These are phyloP conservation scores for Melieria picta DNA, from an alignment of 2,888 invertebrate species.

Conservation along the genomic window DNA sequence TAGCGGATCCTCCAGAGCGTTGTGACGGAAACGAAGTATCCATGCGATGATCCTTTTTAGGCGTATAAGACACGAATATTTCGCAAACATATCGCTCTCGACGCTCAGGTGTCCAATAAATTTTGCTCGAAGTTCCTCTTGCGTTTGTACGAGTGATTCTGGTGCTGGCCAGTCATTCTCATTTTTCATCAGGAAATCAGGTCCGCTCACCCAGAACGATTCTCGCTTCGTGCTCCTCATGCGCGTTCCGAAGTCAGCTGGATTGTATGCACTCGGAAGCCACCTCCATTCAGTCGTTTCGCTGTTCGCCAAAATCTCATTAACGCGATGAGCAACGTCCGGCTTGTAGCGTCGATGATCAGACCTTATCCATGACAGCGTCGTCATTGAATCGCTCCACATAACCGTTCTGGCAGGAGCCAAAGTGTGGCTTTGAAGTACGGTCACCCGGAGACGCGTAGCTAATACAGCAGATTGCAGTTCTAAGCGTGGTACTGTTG, in stretches of 20 bases:
- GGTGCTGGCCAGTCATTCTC: slow-evolving; percentile 13
- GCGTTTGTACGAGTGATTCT: slow-evolving; percentile 24
- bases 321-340: slow-evolving; percentile 41
- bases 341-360: slow-evolving; percentile 36
- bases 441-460: slow-evolving; percentile 13
- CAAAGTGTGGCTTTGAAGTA: slow-evolving; percentile 18
- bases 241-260: slow-evolving; percentile 30
- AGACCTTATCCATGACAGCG: slow-evolving; percentile 29
- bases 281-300: slow-evolving; percentile 13
- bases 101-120: neutral
- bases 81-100: slow-evolving; percentile 22
- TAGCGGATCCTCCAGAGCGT: neutral
- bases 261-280: slow-evolving; percentile 20
- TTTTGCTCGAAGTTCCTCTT: neutral
- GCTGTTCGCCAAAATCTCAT: slow-evolving; percentile 12
- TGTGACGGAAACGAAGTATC: slow-evolving; percentile 13
- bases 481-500: slow-evolving; percentile 30
- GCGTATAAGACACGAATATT: slow-evolving; percentile 28
- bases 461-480: slow-evolving; percentile 32
- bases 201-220: slow-evolving; percentile 20
- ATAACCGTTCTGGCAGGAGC: slow-evolving; percentile 3
- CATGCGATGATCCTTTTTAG: slow-evolving; percentile 15
- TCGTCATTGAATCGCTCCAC: slow-evolving; percentile 35
- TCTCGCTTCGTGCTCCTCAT: neutral
- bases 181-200: slow-evolving; percentile 8